These are phyloP conservation scores for Philhelius pedissequus DNA, from an alignment of 2,888 invertebrate species.

Conservation along the genomic window DNA sequence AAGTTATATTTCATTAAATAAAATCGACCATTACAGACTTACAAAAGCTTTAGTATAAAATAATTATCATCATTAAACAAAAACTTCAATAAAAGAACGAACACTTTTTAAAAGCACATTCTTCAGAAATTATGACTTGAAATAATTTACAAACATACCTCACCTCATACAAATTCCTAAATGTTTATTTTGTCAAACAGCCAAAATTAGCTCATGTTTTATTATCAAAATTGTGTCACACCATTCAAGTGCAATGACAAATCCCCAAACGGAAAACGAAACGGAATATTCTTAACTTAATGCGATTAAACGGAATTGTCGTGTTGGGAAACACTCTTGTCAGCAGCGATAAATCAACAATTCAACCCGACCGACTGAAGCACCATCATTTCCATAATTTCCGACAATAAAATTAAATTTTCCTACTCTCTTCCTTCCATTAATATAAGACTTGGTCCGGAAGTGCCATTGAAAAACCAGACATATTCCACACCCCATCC, in stretches of 20 bases:
- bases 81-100: not conserved
- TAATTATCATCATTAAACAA: too few species aligned
- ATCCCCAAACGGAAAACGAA: not conserved
- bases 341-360: conserved; percentile 75
- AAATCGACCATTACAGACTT: too few species aligned
- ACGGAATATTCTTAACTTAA: conserved; percentile 4
- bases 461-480: conserved; percentile 8
- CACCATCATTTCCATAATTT: conserved; percentile 70
- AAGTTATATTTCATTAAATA: too few species aligned
- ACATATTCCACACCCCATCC: not conserved
- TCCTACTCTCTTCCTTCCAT: conserved; percentile 36
- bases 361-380: conserved; percentile 71
- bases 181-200: not conserved
- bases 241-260: not conserved
- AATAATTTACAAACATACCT: not conserved
- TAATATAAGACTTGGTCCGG: conserved; percentile 19
- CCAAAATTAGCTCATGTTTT: conserved; percentile 3
- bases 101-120: not conserved
- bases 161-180: not conserved
- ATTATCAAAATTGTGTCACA: not conserved
- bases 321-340: conserved; percentile 22
- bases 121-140: not conserved
- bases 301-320: conserved; percentile 46
- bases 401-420: conserved; percentile 68
- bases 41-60: too few species aligned